Evolutionary conservation across 2,888 invertebrate genomes (phyloP).

Genomic region (Clepsis dumicolana): DNA sequence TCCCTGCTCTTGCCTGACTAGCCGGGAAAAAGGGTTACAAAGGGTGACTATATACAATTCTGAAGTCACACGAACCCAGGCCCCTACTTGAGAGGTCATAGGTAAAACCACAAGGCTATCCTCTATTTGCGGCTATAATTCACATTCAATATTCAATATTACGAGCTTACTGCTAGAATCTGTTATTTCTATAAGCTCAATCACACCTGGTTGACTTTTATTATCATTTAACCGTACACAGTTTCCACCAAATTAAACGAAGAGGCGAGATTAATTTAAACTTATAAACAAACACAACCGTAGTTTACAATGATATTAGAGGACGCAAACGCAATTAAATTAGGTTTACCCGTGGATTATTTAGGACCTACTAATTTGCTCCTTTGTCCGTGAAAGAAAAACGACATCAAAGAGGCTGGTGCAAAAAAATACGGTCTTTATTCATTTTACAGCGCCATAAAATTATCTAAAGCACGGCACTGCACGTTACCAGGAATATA

Average conservation of each 20-base stretch:
- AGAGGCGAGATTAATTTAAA: neutral
- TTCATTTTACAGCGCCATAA: conserved; percentile 8
- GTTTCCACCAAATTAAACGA: neutral
- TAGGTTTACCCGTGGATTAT: conserved; percentile 20
- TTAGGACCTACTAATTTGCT: conserved; percentile 25
- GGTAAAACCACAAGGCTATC: no score
- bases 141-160: no score
- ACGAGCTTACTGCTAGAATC: no score
- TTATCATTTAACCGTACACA: neutral
- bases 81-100: no score
- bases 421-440: conserved; percentile 28
- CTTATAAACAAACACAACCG: conserved; percentile 5
- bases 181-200: neutral
- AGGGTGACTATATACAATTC: no score
- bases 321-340: conserved; percentile 32
- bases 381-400: conserved; percentile 25
- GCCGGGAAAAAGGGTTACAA: no score
- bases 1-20: no score
- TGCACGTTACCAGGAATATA: neutral
- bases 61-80: no score
- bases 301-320: conserved; percentile 17
- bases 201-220: neutral
- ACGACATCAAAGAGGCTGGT: conserved; percentile 34
- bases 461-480: no score
- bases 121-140: no score